Percentiles rank a stretch among this genome's conserved stretches.
Conservation (phyloP, 92 coral and sea anemone species). For the Meandrina meandrites region DNA sequence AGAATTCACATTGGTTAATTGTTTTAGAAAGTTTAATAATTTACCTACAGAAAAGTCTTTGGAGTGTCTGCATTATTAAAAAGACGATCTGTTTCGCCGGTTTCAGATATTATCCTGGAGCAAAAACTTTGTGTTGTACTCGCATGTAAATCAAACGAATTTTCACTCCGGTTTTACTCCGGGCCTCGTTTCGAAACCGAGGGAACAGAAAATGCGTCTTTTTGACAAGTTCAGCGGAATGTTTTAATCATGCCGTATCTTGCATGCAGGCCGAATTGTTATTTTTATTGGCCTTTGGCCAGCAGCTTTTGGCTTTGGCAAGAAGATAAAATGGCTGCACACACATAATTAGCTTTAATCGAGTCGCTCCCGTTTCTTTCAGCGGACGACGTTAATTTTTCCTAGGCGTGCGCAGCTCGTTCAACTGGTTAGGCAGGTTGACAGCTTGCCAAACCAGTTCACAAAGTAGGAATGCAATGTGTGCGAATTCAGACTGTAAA, state of each 20-base stretch:
- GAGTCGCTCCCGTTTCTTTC: constrained; percentile 1
- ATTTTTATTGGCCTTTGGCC: neutral
- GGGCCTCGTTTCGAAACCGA: neutral
- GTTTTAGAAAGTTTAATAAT: neutral
- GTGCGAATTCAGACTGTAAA: neutral
- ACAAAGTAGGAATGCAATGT: neutral
- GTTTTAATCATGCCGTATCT: too few species aligned
- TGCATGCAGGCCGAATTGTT: neutral
- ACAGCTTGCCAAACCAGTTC: neutral
- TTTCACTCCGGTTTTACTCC: neutral
- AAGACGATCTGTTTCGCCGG: too few species aligned
- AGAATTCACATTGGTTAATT: neutral
- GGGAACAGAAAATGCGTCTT: neutral
- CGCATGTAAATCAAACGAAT: neutral
- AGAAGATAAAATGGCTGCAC: neutral
- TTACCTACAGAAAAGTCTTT: neutral
- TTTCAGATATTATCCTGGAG: neutral
- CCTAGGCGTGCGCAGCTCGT: neutral
- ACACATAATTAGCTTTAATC: neutral
- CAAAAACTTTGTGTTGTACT: neutral
- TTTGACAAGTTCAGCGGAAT: too few species aligned
- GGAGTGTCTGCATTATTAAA: neutral
- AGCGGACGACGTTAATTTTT: neutral
- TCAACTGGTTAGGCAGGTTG: neutral
- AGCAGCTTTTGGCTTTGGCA: neutral